These are phyloP conservation scores for Trididemnum miniatum DNA, from an alignment of 23 tunicate genomes.

Conservation along the genomic window DNA sequence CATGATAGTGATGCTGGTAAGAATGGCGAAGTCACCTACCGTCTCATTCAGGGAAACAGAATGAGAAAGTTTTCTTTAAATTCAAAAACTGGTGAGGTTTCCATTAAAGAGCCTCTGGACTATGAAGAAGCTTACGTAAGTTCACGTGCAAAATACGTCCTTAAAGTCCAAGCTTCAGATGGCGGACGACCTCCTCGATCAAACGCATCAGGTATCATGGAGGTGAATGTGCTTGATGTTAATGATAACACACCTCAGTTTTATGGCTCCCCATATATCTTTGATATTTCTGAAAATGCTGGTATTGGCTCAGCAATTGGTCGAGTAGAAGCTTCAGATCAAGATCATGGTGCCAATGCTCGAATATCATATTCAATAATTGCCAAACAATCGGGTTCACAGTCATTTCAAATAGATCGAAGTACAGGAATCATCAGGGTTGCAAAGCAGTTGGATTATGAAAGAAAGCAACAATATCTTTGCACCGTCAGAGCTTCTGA, in stretches of 20 bases:
- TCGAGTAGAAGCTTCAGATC: conserved; percentile 57
- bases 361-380: conserved; percentile 57
- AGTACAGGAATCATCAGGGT: conserved; percentile 46
- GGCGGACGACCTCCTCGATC: conserved; percentile 61
- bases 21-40: conserved; percentile 71
- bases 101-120: conserved; percentile 36
- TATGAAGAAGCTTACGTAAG: conserved; percentile 41
- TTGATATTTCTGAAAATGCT: conserved; percentile 43
- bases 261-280: conserved; percentile 23
- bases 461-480: conserved; percentile 35
- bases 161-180: conserved; percentile 70
- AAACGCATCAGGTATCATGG: conserved; percentile 37
- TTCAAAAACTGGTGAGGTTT: conserved; percentile 44
- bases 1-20: conserved; percentile 62
- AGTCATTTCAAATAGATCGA: conserved; percentile 54
- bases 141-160: conserved; percentile 20
- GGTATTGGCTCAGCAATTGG: conserved; percentile 7
- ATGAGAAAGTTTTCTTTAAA: conserved; percentile 49
- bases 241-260: conserved; percentile 82
- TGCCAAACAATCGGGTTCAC: neutral
- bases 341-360: conserved; percentile 48
- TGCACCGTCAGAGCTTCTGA: conserved; percentile 74
- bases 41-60: conserved; percentile 40
- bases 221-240: conserved; percentile 49
- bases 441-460: conserved; percentile 59